Conservation (phyloP, 2,113 vertebrate genomes). For the Corydoras maculifer region DNA sequence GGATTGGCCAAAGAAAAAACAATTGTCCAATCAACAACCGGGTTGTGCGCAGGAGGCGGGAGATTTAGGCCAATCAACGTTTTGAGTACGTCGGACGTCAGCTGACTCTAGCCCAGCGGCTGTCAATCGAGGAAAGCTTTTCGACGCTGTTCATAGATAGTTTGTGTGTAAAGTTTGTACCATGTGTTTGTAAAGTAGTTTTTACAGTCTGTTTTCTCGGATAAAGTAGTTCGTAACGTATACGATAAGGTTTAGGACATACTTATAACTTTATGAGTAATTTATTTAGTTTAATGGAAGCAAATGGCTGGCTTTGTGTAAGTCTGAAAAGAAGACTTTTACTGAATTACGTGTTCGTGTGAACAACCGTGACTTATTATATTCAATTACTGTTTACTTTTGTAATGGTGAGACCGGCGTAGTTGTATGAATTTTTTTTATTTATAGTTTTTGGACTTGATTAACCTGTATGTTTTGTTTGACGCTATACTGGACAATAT, state of each 20-base stretch:
- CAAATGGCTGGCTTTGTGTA: no score
- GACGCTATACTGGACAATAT: constrained; percentile 3
- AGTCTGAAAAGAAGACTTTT: no score
- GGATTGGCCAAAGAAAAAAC: no score
- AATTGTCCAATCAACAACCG: background rate
- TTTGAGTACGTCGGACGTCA: no score
- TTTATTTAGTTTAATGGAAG: background rate
- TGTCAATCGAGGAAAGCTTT: no score
- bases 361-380: background rate
- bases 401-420: background rate
- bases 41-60: background rate
- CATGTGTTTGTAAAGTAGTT: background rate
- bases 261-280: background rate
- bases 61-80: background rate
- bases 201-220: background rate
- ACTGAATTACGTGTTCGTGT: background rate
- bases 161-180: background rate
- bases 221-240: background rate
- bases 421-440: background rate
- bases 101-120: no score
- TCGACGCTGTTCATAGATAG: no score
- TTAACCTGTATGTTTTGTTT: constrained; percentile 2
- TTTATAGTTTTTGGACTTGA: no score
- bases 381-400: background rate
- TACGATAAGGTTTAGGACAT: background rate